Conservation (phyloP, 2,888 invertebrate species). For the Pyrgus malvae region DNA sequence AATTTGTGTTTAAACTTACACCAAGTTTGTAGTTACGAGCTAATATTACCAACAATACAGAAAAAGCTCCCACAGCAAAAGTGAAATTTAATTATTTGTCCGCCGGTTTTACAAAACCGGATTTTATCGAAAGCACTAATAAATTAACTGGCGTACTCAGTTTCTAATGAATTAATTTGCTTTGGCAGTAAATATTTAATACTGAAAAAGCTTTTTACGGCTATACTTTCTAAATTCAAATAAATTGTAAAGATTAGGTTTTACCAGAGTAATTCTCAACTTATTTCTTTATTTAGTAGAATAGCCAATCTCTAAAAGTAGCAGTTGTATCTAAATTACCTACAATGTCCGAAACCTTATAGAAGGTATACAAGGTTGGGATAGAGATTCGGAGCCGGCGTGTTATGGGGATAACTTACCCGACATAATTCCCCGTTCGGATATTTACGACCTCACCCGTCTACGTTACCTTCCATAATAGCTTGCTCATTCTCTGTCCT, state of each 20-base stretch:
- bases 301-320: no score
- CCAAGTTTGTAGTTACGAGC: conserved; percentile 1
- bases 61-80: not conserved
- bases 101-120: not conserved
- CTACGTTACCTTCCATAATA: conserved; percentile 40
- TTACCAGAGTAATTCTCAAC: no score
- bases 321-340: no score
- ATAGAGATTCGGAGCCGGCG: conserved; percentile 33
- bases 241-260: no score
- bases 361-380: conserved; percentile 26
- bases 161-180: not conserved
- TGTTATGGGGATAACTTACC: conserved; percentile 34
- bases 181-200: no score
- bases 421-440: conserved; percentile 42
- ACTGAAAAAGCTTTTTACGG: no score
- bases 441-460: conserved; percentile 45
- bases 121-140: not conserved
- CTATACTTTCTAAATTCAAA: no score
- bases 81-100: not conserved
- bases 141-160: not conserved
- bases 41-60: conserved; percentile 8
- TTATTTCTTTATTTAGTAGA: no score
- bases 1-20: conserved; percentile 42
- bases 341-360: conserved; percentile 36
- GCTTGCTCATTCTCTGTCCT: conserved; percentile 8